Conservation (phyloP, 1,140 invertebrate genomes). For the Microvelia longipes region DNA sequence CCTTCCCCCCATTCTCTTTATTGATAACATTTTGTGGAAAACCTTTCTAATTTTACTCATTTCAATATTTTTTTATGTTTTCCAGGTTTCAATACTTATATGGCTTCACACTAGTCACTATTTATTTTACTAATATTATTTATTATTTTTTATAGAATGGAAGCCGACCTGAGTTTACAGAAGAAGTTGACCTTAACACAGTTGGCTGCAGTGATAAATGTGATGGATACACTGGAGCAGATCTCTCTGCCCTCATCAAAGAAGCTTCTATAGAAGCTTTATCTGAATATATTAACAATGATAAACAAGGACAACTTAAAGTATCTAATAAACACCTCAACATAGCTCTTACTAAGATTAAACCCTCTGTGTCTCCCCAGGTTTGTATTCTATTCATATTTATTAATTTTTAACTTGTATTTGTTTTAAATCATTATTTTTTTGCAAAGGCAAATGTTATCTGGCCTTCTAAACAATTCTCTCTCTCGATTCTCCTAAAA, state of each 20-base stretch:
- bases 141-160: slow-evolving; percentile 40
- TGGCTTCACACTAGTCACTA: too few species aligned
- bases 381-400: slow-evolving; percentile 10
- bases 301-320: slow-evolving; percentile 25
- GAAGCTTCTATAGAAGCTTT: slow-evolving; percentile 66
- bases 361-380: slow-evolving; percentile 52
- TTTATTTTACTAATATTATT: neutral
- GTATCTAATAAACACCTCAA: slow-evolving; percentile 41
- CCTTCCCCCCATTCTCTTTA: too few species aligned
- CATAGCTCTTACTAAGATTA: slow-evolving; percentile 52
- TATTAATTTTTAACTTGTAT: too few species aligned
- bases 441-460: too few species aligned
- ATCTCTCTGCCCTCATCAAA: slow-evolving; percentile 69
- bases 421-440: too few species aligned
- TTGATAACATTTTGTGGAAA: too few species aligned
- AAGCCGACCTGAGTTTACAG: slow-evolving; percentile 51
- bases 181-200: slow-evolving; percentile 58
- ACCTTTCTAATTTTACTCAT: too few species aligned
- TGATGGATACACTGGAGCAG: slow-evolving; percentile 78
- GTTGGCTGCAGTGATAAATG: slow-evolving; percentile 48
- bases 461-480: too few species aligned
- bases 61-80: too few species aligned
- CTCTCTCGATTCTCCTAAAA: too few species aligned
- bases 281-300: slow-evolving; percentile 38
- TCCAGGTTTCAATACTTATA: too few species aligned